Evolutionary conservation across 2,113 vertebrate genomes (phyloP).

Genomic region (Triplophysa siluroides): DNA sequence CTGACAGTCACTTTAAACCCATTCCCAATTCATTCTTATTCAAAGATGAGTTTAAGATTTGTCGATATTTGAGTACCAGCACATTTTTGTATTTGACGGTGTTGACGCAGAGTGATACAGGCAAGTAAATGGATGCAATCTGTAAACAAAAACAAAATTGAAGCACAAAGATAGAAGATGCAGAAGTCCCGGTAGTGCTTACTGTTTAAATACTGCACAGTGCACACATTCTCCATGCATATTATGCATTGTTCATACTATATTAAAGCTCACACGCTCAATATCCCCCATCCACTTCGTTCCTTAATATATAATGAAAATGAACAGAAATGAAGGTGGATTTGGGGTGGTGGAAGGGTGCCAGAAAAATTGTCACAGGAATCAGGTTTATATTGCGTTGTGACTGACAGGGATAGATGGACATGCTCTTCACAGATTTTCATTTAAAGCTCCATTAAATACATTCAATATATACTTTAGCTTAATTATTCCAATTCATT

Average conservation of each 20-base stretch:
- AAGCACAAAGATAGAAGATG: too few species aligned
- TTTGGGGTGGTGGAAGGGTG: conserved; percentile 1
- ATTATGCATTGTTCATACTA: not conserved
- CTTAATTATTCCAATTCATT: not conserved
- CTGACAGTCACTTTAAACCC: too few species aligned
- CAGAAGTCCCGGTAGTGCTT: too few species aligned
- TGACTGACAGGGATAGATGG: conserved; percentile 22
- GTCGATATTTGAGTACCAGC: too few species aligned
- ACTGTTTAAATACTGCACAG: too few species aligned
- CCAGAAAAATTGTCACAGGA: not conserved
- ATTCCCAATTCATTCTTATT: too few species aligned
- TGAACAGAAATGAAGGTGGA: not conserved
- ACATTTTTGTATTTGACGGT: too few species aligned
- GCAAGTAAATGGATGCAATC: too few species aligned
- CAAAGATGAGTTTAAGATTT: too few species aligned
- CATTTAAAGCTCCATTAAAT: conserved; percentile 11
- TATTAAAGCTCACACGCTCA: conserved; percentile 3
- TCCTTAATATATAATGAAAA: conserved; percentile 9
- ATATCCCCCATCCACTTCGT: not conserved
- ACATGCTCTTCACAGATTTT: not conserved
- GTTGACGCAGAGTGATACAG: too few species aligned
- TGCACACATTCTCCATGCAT: too few species aligned
- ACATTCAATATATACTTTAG: not conserved
- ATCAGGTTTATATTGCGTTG: conserved; percentile 14
- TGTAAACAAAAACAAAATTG: too few species aligned